Percentiles rank a stretch among this genome's conserved stretches.
Conservation (phyloP, 2,797 vertebrate species). For the Rhinophrynus dorsalis region DNA sequence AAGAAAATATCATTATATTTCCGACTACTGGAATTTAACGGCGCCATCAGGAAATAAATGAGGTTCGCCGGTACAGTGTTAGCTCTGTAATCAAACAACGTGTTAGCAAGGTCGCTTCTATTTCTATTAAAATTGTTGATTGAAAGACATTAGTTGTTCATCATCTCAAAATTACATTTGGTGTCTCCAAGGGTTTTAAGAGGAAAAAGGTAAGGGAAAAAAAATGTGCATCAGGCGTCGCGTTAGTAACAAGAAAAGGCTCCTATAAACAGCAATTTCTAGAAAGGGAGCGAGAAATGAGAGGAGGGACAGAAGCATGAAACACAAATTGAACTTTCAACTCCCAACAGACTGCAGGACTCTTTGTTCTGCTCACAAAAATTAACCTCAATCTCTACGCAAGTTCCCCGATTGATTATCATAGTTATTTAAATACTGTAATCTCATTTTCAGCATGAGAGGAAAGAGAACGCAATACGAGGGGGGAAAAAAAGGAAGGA, state of each 20-base stretch:
- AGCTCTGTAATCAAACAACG: constrained; percentile 41
- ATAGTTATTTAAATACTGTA: constrained; percentile 99
- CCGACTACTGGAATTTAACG: constrained; percentile 20
- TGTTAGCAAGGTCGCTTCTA: constrained; percentile 50
- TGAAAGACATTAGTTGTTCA: constrained; percentile 65
- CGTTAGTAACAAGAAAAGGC: constrained; percentile 65
- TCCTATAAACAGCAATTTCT: constrained; percentile 65
- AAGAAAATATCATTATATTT: constrained; percentile 7
- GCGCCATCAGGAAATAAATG: constrained; percentile 56
- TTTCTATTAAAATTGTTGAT: constrained; percentile 66
- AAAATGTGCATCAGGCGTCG: constrained; percentile 50
- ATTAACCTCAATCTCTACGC: constrained; percentile 80
- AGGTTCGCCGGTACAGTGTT: constrained; percentile 54
- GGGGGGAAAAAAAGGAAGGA: constrained; percentile 67
- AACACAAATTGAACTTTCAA: constrained; percentile 67
- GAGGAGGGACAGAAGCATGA: constrained; percentile 60
- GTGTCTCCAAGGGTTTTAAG: constrained; percentile 53
- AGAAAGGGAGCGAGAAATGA: constrained; percentile 57
- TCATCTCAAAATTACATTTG: constrained; percentile 61
- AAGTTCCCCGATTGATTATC: constrained; percentile 87
- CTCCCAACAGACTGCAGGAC: constrained; percentile 64
- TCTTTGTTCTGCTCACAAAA: constrained; percentile 83
- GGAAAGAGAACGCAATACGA: constrained; percentile 65
- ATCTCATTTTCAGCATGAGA: constrained; percentile 98
- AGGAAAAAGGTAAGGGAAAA: not conserved